Evolutionary conservation across 1,140 invertebrate genomes (phyloP).

Genomic region (Zaprionus camerounensis): DNA sequence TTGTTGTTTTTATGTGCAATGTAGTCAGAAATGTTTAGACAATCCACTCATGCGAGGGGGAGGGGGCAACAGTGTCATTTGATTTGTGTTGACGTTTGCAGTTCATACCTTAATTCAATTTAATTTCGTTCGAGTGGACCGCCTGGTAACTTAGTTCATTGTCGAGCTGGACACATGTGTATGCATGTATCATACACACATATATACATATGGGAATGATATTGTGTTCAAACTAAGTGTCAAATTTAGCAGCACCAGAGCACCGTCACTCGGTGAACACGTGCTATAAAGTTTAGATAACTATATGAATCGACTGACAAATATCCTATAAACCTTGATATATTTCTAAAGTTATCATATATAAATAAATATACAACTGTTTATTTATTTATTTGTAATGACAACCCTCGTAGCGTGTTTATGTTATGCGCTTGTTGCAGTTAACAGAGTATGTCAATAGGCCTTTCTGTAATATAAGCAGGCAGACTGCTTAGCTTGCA

Average conservation of each 20-base stretch:
- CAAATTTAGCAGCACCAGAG: conserved; percentile 66
- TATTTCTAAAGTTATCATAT: not conserved
- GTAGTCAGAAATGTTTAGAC: conserved; percentile 14
- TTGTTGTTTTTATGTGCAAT: conserved; percentile 28
- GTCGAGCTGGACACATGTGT: conserved; percentile 34
- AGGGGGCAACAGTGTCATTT: conserved; percentile 64
- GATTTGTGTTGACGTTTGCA: conserved; percentile 78
- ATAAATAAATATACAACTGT: no score
- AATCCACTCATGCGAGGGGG: conserved; percentile 7
- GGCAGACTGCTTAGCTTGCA: not conserved
- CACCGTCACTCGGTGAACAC: conserved; percentile 52
- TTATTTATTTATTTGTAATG: no score
- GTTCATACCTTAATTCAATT: conserved; percentile 76
- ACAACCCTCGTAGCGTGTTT: no score
- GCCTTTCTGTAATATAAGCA: no score
- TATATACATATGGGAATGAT: conserved; percentile 12
- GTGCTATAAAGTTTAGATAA: conserved; percentile 26
- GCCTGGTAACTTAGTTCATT: conserved; percentile 22
- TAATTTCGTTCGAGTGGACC: conserved; percentile 49
- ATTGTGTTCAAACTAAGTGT: conserved; percentile 61
- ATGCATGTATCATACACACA: not conserved
- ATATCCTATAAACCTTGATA: conserved; percentile 10
- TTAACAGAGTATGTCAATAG: no score
- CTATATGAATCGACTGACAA: not conserved
- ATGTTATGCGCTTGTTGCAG: no score